phyloP scores from a whole-genome alignment of 2,797 vertebrate species.

The Malurus splendens region DNA sequence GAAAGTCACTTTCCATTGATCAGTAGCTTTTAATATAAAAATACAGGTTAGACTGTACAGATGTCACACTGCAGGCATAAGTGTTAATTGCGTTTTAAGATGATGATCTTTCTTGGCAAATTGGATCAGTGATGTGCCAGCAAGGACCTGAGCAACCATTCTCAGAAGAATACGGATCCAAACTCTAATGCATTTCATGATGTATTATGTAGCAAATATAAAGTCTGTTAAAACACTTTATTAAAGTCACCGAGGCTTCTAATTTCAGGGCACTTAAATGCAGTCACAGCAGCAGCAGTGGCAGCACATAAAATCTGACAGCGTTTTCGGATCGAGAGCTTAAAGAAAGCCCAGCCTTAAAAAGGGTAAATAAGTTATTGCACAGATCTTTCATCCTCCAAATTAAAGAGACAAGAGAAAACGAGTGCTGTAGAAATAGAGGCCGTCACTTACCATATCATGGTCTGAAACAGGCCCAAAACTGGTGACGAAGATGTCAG shows the following conservation, averaged over 20 bases:
- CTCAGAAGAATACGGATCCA: neutral
- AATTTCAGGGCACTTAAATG: conserved; percentile 11
- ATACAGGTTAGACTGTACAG: conserved; percentile 29
- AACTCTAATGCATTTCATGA: conserved; percentile 15
- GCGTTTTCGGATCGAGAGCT: neutral
- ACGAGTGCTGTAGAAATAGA: neutral
- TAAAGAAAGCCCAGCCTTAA: neutral
- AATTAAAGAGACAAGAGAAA: conserved; percentile 10
- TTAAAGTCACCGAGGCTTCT: conserved; percentile 13
- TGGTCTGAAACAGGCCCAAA: conserved; percentile 98
- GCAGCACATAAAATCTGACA: neutral
- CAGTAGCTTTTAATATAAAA: conserved; percentile 46
- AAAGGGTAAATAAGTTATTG: neutral
- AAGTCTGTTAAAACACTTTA: conserved; percentile 17
- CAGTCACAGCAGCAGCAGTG: neutral
- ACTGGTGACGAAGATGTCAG: conserved; percentile 99
- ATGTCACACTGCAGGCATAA: conserved; percentile 10
- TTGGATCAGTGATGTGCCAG: neutral
- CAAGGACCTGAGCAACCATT: neutral
- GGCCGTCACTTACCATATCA: conserved; percentile 88
- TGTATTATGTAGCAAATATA: conserved; percentile 14
- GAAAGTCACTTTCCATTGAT: conserved; percentile 28
- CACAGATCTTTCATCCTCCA: neutral
- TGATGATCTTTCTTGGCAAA: conserved; percentile 2
- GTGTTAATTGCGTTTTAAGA: conserved; percentile 18